Evolutionary conservation across 2,797 vertebrate genomes (phyloP).

Genomic region (Notamacropus eugenii): DNA sequence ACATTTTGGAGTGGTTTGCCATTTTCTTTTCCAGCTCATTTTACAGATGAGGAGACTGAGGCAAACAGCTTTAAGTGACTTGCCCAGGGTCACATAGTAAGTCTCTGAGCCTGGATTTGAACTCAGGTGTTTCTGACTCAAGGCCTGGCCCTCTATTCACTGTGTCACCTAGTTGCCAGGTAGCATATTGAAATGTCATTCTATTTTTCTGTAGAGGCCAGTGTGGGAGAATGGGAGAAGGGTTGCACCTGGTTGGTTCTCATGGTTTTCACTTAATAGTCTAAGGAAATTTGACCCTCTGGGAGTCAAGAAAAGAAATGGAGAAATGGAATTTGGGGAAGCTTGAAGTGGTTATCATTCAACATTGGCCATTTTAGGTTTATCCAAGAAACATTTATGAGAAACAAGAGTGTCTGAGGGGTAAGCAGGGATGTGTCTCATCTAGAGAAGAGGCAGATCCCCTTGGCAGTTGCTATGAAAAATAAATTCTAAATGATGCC

Average conservation of each 20-base stretch:
- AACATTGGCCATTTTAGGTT: neutral
- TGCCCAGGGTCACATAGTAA: neutral
- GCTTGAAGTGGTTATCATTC: neutral
- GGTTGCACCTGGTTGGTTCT: neutral
- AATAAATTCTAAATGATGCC: neutral
- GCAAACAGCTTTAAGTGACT: neutral
- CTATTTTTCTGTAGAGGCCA: neutral
- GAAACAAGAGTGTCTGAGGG: neutral
- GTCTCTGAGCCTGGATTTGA: neutral
- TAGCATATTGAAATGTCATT: neutral
- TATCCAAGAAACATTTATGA: neutral
- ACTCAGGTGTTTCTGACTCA: neutral
- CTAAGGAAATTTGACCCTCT: neutral
- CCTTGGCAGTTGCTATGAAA: neutral
- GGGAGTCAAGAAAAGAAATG: neutral
- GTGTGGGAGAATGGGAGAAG: neutral
- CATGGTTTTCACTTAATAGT: neutral
- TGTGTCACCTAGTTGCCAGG: neutral
- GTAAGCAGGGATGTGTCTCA: neutral
- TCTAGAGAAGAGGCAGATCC: neutral
- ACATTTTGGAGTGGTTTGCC: neutral
- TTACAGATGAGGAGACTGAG: neutral
- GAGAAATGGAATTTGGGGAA: neutral
- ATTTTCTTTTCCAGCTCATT: neutral
- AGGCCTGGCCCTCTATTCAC: neutral